A percentile compares a stretch with the other conserved stretches of the same genome.
Conservation (phyloP, 2,113 vertebrate genomes). For the Glareola pratincola region DNA sequence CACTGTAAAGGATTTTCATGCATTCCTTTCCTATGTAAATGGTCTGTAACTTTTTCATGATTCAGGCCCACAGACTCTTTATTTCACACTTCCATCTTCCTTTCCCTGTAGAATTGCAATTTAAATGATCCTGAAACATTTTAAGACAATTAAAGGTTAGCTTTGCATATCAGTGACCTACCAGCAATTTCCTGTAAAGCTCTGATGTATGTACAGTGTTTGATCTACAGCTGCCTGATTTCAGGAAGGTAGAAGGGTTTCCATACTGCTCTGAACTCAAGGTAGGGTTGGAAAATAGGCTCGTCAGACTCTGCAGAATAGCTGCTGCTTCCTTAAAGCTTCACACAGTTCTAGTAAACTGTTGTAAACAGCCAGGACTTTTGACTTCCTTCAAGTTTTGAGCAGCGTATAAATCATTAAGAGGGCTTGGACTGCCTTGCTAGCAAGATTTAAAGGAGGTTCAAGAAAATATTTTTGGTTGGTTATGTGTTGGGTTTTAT, state of each 20-base stretch:
- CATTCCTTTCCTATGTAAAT: constrained; percentile 63
- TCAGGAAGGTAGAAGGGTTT: background rate
- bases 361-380: background rate
- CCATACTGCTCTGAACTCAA: background rate
- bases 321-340: background rate
- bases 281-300: background rate
- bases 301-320: background rate
- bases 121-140: constrained; percentile 62
- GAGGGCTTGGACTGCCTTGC: background rate
- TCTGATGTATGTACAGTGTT: background rate
- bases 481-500: background rate
- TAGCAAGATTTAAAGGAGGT: constrained; percentile 14
- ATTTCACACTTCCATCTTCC: background rate
- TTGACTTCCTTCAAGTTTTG: constrained; percentile 9
- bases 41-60: constrained; percentile 55
- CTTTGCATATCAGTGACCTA: constrained; percentile 51
- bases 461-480: constrained; percentile 33
- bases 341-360: background rate
- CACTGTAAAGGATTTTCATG: constrained; percentile 58
- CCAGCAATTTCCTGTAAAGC: constrained; percentile 22
- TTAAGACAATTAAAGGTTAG: constrained; percentile 54
- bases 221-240: constrained; percentile 28
- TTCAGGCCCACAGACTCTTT: constrained; percentile 26
- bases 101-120: constrained; percentile 44
- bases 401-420: background rate